Percentiles rank a stretch among this genome's conserved stretches.
These are phyloP conservation scores for Callyntrura sp. DNA, from an alignment of 2,888 invertebrate genomes.

Conservation along the genomic window DNA sequence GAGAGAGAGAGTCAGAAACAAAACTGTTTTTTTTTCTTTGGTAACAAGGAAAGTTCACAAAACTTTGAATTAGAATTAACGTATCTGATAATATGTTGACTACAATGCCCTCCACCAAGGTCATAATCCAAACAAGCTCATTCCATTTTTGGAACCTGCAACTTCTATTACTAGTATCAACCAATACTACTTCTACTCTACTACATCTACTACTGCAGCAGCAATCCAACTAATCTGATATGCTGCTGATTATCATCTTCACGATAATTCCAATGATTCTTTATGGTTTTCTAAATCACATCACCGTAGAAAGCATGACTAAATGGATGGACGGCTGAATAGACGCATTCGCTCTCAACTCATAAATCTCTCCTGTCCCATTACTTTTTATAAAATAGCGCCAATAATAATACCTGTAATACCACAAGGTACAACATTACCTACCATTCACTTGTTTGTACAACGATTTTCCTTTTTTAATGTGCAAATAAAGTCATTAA, in stretches of 20 bases:
- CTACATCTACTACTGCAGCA: too few relatives aligned
- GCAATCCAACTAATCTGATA: not conserved
- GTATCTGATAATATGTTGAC: slow-evolving; percentile 15
- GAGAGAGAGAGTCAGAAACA: not conserved
- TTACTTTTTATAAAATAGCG: slow-evolving; percentile 1
- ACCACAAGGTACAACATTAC: not conserved
- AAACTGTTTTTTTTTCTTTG: slow-evolving; percentile 22
- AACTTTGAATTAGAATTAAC: slow-evolving; percentile 27
- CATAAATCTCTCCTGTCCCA: slow-evolving; percentile 32
- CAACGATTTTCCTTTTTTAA: not conserved
- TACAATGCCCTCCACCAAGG: slow-evolving; percentile 73
- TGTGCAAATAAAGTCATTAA: slow-evolving; percentile 31
- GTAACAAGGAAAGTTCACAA: slow-evolving; percentile 41
- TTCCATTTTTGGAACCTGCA: slow-evolving; percentile 66
- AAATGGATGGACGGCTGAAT: slow-evolving; percentile 8
- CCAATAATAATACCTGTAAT: not conserved
- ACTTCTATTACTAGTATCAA: not conserved
- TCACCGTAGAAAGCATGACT: not conserved
- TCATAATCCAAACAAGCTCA: slow-evolving; percentile 57
- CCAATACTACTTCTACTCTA: too few relatives aligned
- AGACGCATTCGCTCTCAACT: not conserved
- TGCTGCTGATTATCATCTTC: slow-evolving; percentile 29
- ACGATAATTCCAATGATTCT: slow-evolving; percentile 15
- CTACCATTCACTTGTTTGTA: not conserved
- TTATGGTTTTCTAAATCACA: slow-evolving; percentile 1